Evolutionary conservation across 2,797 vertebrate species (phyloP).

Genomic region (Myoxocephalus aenaeus): DNA sequence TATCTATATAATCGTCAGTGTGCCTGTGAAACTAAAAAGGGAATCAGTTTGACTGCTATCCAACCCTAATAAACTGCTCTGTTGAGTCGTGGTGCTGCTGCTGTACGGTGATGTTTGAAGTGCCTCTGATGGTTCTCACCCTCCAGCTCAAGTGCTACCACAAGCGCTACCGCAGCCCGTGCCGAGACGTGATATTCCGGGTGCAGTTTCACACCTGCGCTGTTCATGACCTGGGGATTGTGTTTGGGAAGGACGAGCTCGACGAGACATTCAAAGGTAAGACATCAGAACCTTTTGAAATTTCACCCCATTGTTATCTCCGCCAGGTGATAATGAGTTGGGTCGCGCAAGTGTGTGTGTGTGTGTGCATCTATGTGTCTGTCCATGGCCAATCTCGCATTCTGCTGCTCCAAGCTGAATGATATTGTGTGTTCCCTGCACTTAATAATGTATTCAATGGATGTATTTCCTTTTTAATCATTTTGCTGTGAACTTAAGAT

Average conservation of each 20-base stretch:
- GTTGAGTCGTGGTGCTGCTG: background rate
- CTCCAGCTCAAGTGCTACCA: conserved; percentile 97
- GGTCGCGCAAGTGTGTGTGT: background rate
- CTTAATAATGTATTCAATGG: background rate
- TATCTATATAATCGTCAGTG: conserved; percentile 2
- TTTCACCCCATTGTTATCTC: background rate
- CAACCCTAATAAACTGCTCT: background rate
- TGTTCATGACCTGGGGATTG: conserved; percentile 92
- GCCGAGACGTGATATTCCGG: conserved; percentile 93
- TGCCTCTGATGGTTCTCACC: background rate
- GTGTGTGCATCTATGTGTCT: background rate
- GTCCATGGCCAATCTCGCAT: background rate
- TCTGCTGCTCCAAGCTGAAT: background rate
- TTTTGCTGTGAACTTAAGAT: background rate
- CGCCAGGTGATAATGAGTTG: background rate
- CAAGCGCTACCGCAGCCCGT: conserved; percentile 93
- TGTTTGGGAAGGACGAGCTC: conserved; percentile 96
- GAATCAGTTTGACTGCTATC: background rate
- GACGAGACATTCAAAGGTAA: conserved; percentile 97
- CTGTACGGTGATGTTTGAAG: background rate
- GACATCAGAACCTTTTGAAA: background rate
- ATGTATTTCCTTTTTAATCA: background rate
- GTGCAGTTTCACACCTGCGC: conserved; percentile 98
- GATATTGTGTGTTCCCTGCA: background rate
- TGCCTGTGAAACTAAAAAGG: background rate